These are phyloP conservation scores for Eriocheir sinensis DNA, from an alignment of 1,140 invertebrate species.

Conservation along the genomic window DNA sequence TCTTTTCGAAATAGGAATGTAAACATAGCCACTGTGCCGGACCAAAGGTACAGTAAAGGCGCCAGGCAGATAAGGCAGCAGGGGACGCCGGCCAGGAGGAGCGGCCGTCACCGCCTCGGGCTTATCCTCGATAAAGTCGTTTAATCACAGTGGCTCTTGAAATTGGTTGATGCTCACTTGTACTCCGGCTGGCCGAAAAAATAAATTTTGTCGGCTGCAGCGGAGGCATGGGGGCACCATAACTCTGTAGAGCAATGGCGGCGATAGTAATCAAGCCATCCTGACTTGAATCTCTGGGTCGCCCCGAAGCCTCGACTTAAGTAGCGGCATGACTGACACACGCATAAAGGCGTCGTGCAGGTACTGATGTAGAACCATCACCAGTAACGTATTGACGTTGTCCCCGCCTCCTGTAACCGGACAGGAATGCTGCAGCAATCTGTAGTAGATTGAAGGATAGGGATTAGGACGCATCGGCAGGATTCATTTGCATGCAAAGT, in stretches of 20 bases:
- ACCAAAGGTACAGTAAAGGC: not conserved
- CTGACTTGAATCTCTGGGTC: conserved; percentile 38
- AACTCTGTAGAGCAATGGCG: conserved; percentile 36
- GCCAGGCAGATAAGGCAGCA: not conserved
- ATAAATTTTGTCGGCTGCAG: not conserved
- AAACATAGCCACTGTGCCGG: not conserved
- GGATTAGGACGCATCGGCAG: conserved; percentile 40
- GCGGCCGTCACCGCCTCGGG: not conserved
- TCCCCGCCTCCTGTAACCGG: conserved; percentile 35
- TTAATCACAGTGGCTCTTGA: not conserved
- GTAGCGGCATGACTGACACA: conserved; percentile 47
- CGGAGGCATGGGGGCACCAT: not conserved
- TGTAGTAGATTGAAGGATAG: conserved; percentile 48
- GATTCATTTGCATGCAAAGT: conserved; percentile 42
- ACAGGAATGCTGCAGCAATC: not conserved
- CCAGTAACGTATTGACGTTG: conserved; percentile 40
- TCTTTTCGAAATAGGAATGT: conserved; percentile 8
- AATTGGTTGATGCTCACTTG: not conserved
- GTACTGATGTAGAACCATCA: conserved; percentile 58
- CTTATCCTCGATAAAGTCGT: conserved; percentile 46
- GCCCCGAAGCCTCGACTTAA: conserved; percentile 1
- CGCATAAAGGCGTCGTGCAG: conserved; percentile 42
- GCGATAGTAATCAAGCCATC: conserved; percentile 41
- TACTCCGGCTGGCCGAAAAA: not conserved
- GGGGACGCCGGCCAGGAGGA: not conserved